Base-by-base conservation (phyloP, 2,888 invertebrate genomes). In the Patella depressa region DNA sequence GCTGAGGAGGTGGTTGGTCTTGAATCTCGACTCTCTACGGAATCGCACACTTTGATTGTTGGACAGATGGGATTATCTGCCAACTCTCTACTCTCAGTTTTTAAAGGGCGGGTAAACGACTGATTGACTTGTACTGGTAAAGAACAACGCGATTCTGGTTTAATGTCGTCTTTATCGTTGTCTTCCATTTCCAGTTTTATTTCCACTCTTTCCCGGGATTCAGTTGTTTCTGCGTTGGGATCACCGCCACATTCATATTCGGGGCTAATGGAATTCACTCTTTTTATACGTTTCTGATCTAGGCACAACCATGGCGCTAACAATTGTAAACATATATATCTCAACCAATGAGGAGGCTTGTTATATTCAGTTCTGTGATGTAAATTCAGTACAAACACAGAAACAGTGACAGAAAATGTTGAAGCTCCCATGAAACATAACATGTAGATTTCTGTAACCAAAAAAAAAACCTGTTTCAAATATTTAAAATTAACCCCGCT, bases 361-460 rank as follows among this genome's bases (percentile, higher is more conserved):
- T 75, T 75, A 71, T 79, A 80, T 57, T 80, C 79, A n/a, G 78
- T 78, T 15, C 81, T 72, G 65, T 80, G 80, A 65, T 82, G 81
- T 24, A 82, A 74, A 65, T 82, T 78, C 57, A 82, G 72, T 2
- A 82, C 81, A 15, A 80, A 29, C 3, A 82, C 81, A 11, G 80
- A 76, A 15, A 79, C 70, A 11, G 76, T 76, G 14, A 83, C 76
- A 54, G 82, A 82, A 65, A 75, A 79, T 14, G 81, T 80, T 14
- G 82, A 80, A 19, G 76, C 77, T 3, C 71, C 78, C 77, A 82
- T 79, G 73, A 83, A 82, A 74, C 79, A 80, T 24, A 81, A 57
- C 69, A 83, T 72, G 72, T 82, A 83, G 17, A 81, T 75, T 53
- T 75, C 82, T 82, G 77, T 45, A 78, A 77, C 12, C 24, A 71